These are phyloP conservation scores for Macropodus opercularis DNA, from an alignment of 2,797 vertebrate genomes.

Conservation along the genomic window DNA sequence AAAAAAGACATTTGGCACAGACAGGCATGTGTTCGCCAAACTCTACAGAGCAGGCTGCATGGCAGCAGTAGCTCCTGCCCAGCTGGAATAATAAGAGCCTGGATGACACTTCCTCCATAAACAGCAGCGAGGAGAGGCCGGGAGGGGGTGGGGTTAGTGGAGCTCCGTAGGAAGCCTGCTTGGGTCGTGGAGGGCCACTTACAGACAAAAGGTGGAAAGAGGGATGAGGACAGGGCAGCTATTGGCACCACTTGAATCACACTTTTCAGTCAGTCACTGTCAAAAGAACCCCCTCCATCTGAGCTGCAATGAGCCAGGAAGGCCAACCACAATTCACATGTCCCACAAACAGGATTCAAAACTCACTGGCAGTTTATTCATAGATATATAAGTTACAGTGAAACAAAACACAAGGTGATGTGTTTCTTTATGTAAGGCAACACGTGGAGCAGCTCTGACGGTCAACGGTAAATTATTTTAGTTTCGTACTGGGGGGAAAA, in stretches of 20 bases:
- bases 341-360: not conserved
- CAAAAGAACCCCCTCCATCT: conserved; percentile 18
- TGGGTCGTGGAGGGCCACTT: conserved; percentile 50
- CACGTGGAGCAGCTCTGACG: too few species aligned
- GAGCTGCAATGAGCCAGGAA: conserved; percentile 25
- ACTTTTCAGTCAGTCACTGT: conserved; percentile 37
- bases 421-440: too few species aligned
- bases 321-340: conserved; percentile 5
- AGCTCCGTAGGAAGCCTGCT: conserved; percentile 28
- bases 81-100: conserved; percentile 77
- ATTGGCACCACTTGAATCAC: conserved; percentile 66
- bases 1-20: conserved; percentile 57
- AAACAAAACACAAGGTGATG: not conserved
- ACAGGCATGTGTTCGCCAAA: conserved; percentile 37
- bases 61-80: conserved; percentile 52
- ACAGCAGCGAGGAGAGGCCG: conserved; percentile 46
- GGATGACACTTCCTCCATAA: conserved; percentile 72
- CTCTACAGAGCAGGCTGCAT: conserved; percentile 21
- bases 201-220: conserved; percentile 69
- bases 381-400: not conserved
- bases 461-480: too few species aligned
- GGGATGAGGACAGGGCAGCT: conserved; percentile 49
- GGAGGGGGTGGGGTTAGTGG: conserved; percentile 18
- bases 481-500: too few species aligned
- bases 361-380: conserved; percentile 3